These are phyloP conservation scores for Nephrotoma guestfalica DNA, from an alignment of 2,888 invertebrate species.

Conservation along the genomic window DNA sequence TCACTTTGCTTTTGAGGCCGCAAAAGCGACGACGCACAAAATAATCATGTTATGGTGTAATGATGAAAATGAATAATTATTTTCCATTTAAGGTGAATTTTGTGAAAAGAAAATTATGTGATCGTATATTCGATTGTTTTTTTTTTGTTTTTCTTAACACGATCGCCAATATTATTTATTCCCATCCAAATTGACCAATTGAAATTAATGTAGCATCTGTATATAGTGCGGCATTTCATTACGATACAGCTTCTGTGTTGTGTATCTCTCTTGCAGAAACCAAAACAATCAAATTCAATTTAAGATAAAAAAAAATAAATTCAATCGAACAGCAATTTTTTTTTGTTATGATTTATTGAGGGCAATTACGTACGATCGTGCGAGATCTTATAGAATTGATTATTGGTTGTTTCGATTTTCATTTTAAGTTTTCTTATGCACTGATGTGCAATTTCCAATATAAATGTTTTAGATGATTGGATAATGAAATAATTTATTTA, in stretches of 20 bases:
- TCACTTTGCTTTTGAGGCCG: not conserved
- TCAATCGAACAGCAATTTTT: not conserved
- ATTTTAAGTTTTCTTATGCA: not conserved
- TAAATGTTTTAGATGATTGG: not conserved
- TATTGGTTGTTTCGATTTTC: not conserved
- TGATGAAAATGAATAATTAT: not conserved
- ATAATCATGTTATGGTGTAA: not conserved
- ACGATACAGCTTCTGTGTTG: not conserved
- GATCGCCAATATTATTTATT: not conserved
- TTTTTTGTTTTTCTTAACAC: not conserved
- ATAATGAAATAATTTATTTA: not conserved
- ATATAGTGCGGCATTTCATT: not conserved
- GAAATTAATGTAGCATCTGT: not conserved
- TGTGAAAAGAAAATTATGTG: not conserved
- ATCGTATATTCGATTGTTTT: not conserved
- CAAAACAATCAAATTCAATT: not conserved
- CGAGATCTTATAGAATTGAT: not conserved
- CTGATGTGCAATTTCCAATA: not conserved
- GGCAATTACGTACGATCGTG: not conserved
- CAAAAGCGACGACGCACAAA: not conserved
- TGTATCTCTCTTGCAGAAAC: not conserved
- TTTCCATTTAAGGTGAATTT: not conserved
- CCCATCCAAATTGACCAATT: not conserved
- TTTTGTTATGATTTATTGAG: not conserved
- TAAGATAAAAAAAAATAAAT: not conserved